A percentile compares a stretch with the other conserved stretches of the same genome.
phyloP scores from a whole-genome alignment of 2,797 vertebrate species.

The Miichthys miiuy region DNA sequence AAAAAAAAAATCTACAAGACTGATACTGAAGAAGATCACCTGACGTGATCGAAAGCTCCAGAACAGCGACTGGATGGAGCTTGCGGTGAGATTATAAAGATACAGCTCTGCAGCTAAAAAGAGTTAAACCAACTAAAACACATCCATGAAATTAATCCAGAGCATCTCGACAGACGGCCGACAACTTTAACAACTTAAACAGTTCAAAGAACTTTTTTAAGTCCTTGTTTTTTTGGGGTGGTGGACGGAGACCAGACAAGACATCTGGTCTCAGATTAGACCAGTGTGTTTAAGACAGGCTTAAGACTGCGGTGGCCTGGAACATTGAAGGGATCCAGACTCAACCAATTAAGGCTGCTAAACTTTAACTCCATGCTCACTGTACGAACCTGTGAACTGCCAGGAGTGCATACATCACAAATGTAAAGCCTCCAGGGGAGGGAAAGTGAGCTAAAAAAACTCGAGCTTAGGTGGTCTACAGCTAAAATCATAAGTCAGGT shows the following conservation, averaged over 20 bases:
- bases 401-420: conserved; percentile 6
- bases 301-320: conserved; percentile 82
- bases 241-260: conserved; percentile 76
- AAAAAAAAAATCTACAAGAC: not conserved
- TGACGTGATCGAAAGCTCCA: not conserved
- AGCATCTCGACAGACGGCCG: not conserved
- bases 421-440: not conserved
- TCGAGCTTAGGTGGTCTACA: not conserved
- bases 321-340: conserved; percentile 79
- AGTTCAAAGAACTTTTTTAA: not conserved
- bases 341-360: conserved; percentile 78
- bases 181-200: conserved; percentile 13
- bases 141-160: not conserved
- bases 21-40: not conserved
- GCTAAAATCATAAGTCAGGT: not conserved
- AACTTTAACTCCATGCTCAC: conserved; percentile 69
- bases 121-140: conserved; percentile 12
- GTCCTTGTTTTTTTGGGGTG: conserved; percentile 31
- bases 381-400: conserved; percentile 42
- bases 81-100: not conserved
- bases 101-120: not conserved
- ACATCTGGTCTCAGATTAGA: conserved; percentile 84
- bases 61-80: not conserved
- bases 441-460: not conserved
- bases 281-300: conserved; percentile 80